phyloP scores from a whole-genome alignment of 1,140 invertebrate genomes.

The Ceratoteleas bidentatus region DNA sequence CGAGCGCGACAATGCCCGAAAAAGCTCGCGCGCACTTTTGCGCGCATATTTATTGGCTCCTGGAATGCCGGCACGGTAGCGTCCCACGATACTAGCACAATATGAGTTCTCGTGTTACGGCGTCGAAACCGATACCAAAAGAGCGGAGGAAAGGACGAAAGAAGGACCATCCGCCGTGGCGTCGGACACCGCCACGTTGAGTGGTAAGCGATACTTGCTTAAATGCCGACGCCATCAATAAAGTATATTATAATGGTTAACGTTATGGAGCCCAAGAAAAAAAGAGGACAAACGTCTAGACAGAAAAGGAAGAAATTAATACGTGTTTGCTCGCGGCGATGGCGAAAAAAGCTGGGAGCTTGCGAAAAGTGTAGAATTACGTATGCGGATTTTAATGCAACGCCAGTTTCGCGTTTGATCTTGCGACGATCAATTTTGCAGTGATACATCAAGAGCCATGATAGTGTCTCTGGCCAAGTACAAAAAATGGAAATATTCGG shows the following conservation, averaged over 20 bases:
- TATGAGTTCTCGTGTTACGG: constrained; percentile 71
- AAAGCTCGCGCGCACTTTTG: constrained; percentile 32
- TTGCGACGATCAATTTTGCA: no score
- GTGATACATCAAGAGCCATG: no score
- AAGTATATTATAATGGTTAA: constrained; percentile 72
- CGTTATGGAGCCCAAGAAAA: constrained; percentile 49
- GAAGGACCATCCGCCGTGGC: constrained; percentile 58
- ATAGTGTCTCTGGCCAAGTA: no score
- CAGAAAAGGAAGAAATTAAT: constrained; percentile 52
- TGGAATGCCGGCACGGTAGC: constrained; percentile 57
- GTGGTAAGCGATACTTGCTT: constrained; percentile 76
- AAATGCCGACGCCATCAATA: constrained; percentile 73
- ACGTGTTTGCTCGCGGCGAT: constrained; percentile 34
- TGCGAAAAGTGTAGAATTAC: constrained; percentile 50
- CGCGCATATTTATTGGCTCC: constrained; percentile 45
- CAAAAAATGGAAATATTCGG: no score
- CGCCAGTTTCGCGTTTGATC: background rate
- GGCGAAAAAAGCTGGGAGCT: constrained; percentile 34
- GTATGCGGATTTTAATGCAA: constrained; percentile 17
- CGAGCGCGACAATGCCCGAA: constrained; percentile 21
- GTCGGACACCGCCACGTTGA: constrained; percentile 69
- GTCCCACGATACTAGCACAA: constrained; percentile 62
- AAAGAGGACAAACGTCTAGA: constrained; percentile 49
- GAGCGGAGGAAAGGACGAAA: constrained; percentile 57
- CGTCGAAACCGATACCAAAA: constrained; percentile 72